Evolutionary conservation across 2,797 vertebrate species (phyloP), one percentile per base, ranked within the genome.

Genomic region (Pyrrhura leucotis): DNA sequence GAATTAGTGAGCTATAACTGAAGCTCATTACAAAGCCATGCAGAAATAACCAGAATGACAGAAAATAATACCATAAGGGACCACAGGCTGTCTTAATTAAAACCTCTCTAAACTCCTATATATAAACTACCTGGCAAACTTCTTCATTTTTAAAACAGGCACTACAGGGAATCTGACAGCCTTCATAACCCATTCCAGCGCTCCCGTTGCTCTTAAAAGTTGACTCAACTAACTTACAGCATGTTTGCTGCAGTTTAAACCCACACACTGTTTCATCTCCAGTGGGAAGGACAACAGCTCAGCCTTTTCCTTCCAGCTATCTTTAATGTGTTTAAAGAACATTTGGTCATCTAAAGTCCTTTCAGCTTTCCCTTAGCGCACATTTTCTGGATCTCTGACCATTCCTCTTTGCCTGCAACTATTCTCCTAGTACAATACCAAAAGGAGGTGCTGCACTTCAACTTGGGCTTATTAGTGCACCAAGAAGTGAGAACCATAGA

Each of bases 31-130:
- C 51, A 69, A 89, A 45, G 82, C 58, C 37, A 68, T 2, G 37
- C 37, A 92, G 66, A 96, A 91, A 74, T 88, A 95, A 83, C 68
- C 19, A 82, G 68, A 92, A 83, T 51, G 56, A 77, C 37, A 93
- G n/a, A 82, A 87, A 74, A n/a, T 59, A 94, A 69, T 71, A 73
- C 78, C n/a, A 2, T 59, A 74, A 88, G 75, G 72, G 68, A 91
- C 65, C 53, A 83, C 40, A 67, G 45, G 26, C 56, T 88, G 65
- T 61, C 82, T 93, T 88, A 95, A 95, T 88, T 89, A 90, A 96
- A 89, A 73, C 16, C 28, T 71, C 61, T 69, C 44, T 47, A 35
- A 92, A 74, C 10, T 73, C 71, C 68, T 74, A 53, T 73, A 85
- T 47, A 76, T 71, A 79, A 90, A 76, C 63, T 71, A 92, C 68